Evolutionary conservation across 2,797 vertebrate species (phyloP).

Genomic region (Chelidonichthys spinosus): DNA sequence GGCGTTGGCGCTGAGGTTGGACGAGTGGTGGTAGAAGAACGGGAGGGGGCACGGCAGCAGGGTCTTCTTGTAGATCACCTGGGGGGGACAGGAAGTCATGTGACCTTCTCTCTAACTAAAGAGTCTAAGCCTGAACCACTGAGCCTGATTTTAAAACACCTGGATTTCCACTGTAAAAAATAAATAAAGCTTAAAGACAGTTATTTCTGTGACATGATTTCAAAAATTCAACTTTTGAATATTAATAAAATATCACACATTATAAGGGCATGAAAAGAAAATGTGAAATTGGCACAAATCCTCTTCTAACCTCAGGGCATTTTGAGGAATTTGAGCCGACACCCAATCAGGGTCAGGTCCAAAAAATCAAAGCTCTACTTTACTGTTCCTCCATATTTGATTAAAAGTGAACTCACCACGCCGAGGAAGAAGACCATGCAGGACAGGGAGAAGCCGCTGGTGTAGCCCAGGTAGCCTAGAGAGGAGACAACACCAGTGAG

Average conservation of each 20-base stretch:
- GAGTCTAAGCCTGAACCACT: background rate
- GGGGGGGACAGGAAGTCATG: slow-evolving; percentile 3
- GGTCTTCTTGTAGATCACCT: slow-evolving; percentile 98
- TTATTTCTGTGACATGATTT: background rate
- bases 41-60: slow-evolving; percentile 94
- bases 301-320: no score
- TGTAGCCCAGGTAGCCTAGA: slow-evolving; percentile 97
- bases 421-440: slow-evolving; percentile 98
- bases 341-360: no score
- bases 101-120: no score
- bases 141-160: background rate
- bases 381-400: no score
- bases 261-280: background rate
- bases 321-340: no score
- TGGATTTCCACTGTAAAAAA: background rate
- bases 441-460: slow-evolving; percentile 95
- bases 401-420: slow-evolving; percentile 85
- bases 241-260: background rate
- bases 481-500: slow-evolving; percentile 32
- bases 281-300: background rate
- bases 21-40: slow-evolving; percentile 76
- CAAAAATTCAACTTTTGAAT: no score
- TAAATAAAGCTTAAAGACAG: background rate
- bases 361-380: no score
- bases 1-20: slow-evolving; percentile 87